phyloP scores from a whole-genome alignment of 1,140 invertebrate genomes.

The Acromyrmex echinatior region DNA sequence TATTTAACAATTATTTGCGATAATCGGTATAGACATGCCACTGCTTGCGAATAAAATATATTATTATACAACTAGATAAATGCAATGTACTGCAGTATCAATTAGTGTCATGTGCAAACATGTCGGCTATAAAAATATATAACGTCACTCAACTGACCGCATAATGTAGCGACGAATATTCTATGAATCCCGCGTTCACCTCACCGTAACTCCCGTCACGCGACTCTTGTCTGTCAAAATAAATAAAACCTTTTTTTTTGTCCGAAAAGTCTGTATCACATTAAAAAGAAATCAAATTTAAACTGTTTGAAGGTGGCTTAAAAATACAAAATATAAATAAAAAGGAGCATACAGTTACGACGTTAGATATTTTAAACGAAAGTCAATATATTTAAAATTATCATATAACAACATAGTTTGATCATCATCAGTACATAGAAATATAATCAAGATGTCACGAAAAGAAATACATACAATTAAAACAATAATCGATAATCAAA shows the following conservation, averaged over 20 bases:
- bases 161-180: not conserved
- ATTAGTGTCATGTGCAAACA: slow-evolving; percentile 42
- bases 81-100: slow-evolving; percentile 42
- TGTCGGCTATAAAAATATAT: slow-evolving; percentile 41
- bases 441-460: no score
- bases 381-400: no score
- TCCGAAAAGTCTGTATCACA: not conserved
- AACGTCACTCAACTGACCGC: slow-evolving; percentile 4
- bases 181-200: not conserved
- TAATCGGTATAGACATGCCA: not conserved
- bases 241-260: not conserved
- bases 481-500: no score
- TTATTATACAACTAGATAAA: not conserved
- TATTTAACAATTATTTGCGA: slow-evolving; percentile 34
- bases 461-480: no score
- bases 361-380: no score
- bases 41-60: slow-evolving; percentile 33
- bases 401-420: no score
- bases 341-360: no score
- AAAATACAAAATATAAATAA: no score
- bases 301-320: no score
- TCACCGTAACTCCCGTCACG: not conserved
- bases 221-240: not conserved
- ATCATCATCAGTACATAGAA: no score
- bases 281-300: not conserved